Evolutionary conservation across 2,888 invertebrate genomes (phyloP).

Genomic region (Plebejus anna): DNA sequence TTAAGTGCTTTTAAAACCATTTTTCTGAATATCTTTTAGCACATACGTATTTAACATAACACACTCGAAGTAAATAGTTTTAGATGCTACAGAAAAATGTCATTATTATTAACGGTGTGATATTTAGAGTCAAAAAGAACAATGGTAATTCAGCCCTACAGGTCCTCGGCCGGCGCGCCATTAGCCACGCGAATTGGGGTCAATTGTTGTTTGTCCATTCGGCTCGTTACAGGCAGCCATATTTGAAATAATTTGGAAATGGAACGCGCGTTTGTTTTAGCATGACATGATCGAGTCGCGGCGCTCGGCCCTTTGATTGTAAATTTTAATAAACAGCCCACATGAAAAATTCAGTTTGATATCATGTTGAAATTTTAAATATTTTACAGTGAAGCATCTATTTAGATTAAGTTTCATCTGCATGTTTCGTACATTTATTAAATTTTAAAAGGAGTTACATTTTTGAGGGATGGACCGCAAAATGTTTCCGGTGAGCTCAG

Average conservation of each 20-base stretch:
- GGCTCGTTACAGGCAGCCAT: conserved; percentile 57
- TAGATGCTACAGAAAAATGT: neutral
- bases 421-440: neutral
- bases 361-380: neutral
- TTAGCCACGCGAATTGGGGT: conserved; percentile 55
- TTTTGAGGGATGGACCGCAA: neutral
- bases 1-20: neutral
- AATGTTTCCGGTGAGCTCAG: neutral
- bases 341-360: neutral
- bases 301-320: conserved; percentile 29
- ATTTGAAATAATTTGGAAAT: conserved; percentile 64
- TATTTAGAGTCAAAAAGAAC: conserved; percentile 10
- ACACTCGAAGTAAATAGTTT: neutral
- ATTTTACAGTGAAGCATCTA: neutral
- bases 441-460: neutral
- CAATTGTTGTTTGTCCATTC: conserved; percentile 61
- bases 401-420: neutral
- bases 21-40: neutral
- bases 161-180: conserved; percentile 44
- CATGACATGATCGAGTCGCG: conserved; percentile 30
- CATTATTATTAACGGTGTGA: neutral
- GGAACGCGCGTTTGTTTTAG: conserved; percentile 47
- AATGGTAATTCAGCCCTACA: conserved; percentile 36
- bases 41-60: neutral
- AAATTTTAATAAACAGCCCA: conserved; percentile 25